phyloP scores from a whole-genome alignment of 2,113 vertebrate genomes.

The Callorhinus ursinus region DNA sequence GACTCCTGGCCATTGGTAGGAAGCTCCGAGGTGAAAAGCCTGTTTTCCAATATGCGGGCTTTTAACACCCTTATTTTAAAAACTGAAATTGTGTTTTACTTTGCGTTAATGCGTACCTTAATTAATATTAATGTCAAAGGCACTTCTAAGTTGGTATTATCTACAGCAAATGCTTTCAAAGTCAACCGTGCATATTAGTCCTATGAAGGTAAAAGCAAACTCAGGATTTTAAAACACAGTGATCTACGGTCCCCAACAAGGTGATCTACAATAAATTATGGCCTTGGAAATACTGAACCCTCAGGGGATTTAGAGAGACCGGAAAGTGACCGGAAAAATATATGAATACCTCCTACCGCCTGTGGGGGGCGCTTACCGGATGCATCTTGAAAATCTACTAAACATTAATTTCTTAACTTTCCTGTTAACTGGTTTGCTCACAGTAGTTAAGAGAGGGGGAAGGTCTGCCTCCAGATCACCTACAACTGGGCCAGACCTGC shows the following conservation, averaged over 20 bases:
- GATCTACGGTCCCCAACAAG: conserved; percentile 30
- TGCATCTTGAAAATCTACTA: neutral
- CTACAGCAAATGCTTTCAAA: conserved; percentile 77
- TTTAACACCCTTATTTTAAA: conserved; percentile 2
- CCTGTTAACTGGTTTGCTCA: neutral
- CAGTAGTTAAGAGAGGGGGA: neutral
- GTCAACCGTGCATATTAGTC: conserved; percentile 80
- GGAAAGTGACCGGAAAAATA: neutral
- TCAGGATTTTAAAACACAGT: conserved; percentile 66
- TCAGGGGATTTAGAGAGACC: neutral
- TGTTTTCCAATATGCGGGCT: neutral
- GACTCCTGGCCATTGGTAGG: neutral
- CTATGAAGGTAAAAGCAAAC: conserved; percentile 71
- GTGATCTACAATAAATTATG: conserved; percentile 6
- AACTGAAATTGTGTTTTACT: conserved; percentile 7
- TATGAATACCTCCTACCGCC: neutral
- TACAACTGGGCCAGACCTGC: conserved; percentile 24
- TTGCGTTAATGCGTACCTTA: conserved; percentile 29
- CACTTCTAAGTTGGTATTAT: conserved; percentile 84
- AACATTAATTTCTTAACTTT: neutral
- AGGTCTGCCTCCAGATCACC: neutral
- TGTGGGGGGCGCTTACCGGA: neutral
- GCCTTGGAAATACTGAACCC: neutral
- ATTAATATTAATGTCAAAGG: conserved; percentile 82
- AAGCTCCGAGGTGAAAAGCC: neutral